phyloP scores from a whole-genome alignment of 2,797 vertebrate genomes.

The Manis crassicaudata region DNA sequence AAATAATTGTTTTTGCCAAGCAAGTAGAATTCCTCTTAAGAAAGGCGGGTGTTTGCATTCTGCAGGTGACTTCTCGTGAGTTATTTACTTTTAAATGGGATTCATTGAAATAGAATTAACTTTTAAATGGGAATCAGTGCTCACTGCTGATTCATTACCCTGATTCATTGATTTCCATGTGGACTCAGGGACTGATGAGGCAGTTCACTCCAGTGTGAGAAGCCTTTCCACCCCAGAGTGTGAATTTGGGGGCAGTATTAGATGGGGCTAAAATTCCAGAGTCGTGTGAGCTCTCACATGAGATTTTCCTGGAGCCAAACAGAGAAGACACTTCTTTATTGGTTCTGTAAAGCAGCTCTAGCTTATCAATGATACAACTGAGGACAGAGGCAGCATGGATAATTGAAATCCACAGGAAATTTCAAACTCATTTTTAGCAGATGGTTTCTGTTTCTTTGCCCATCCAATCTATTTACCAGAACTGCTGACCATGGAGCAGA shows the following conservation, averaged over 20 bases:
- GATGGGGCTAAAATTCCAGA: background rate
- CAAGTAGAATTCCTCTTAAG: background rate
- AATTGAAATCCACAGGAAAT: constrained; percentile 72
- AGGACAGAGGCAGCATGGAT: constrained; percentile 33
- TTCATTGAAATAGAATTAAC: background rate
- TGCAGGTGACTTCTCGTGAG: background rate
- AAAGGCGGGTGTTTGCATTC: constrained; percentile 40
- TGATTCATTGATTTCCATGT: background rate
- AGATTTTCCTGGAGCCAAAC: background rate
- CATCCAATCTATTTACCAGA: constrained; percentile 62
- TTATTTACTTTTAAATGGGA: background rate
- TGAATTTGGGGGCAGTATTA: background rate
- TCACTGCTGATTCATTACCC: too few species aligned
- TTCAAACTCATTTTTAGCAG: constrained; percentile 68
- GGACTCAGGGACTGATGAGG: background rate
- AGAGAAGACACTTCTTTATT: background rate
- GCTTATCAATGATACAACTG: constrained; percentile 30
- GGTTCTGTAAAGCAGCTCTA: background rate
- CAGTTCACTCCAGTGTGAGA: background rate
- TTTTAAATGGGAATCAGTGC: background rate
- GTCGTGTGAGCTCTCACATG: background rate
- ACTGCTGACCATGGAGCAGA: constrained; percentile 33
- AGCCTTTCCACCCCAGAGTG: background rate
- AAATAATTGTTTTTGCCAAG: constrained; percentile 17
- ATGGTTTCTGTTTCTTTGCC: constrained; percentile 55